These are phyloP conservation scores for Neosalanx taihuensis DNA, from an alignment of 2,797 vertebrate genomes.

Conservation along the genomic window DNA sequence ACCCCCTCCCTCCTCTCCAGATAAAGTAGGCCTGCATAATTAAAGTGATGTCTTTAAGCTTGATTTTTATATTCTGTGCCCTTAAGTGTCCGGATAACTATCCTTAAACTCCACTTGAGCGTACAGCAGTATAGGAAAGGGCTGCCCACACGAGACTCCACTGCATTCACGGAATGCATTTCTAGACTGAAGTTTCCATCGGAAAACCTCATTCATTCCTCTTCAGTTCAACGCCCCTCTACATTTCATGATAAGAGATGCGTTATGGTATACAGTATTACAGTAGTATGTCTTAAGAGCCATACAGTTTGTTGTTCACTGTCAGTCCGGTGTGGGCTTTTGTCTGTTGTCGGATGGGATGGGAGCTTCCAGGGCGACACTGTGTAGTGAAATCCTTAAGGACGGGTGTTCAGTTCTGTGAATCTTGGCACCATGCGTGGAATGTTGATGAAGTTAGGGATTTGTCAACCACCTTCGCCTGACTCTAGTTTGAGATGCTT, in stretches of 20 bases:
- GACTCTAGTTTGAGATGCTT: constrained; percentile 48
- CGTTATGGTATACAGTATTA: background rate
- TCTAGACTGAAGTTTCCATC: constrained; percentile 6
- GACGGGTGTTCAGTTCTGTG: background rate
- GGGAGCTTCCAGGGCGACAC: background rate
- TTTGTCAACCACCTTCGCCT: constrained; percentile 56
- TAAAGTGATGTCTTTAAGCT: background rate
- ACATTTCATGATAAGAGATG: background rate
- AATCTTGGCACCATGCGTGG: constrained; percentile 7
- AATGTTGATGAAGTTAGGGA: constrained; percentile 46
- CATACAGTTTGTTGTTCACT: too few species aligned
- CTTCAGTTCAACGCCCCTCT: constrained; percentile 2
- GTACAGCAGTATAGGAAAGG: constrained; percentile 13
- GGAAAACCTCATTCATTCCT: constrained; percentile 13
- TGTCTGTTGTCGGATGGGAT: background rate
- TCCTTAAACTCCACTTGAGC: background rate
- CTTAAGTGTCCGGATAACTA: background rate
- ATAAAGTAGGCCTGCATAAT: background rate
- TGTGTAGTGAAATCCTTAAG: background rate
- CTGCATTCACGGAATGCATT: background rate
- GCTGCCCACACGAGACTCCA: background rate
- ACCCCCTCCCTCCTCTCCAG: background rate
- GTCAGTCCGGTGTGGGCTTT: background rate
- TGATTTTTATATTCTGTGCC: background rate
- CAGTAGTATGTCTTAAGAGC: too few species aligned